Evolutionary conservation across 2,888 invertebrate genomes (phyloP), one percentile per base, ranked within the genome.

Genomic region (Drosophila colorata): DNA sequence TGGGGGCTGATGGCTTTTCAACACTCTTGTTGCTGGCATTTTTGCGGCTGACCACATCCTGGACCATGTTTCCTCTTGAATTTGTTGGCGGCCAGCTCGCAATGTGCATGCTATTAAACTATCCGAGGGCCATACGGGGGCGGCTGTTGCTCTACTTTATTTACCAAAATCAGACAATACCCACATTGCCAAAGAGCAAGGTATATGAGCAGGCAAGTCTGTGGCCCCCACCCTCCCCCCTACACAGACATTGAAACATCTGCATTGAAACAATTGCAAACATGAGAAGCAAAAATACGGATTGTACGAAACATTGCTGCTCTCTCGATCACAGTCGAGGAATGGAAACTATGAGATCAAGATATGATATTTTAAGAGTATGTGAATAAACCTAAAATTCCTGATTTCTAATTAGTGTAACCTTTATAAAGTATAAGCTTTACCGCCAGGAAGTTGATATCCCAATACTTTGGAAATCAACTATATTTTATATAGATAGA

Each of bases 21-120:
- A 76, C 76, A 78, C 79, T 60, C 75, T 55, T 70, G 60, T 60
- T 70, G 43, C 40, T 52, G 43, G 7, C 33, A 59, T 55, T 70
- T 71, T 69, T 76, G 76, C 49, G 78, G 81, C 60, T 47, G 40
- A 37, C 75, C 76, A 63, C 73, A 81, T 84, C 70, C 75, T 46
- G 61, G 59, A 11, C 49, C 49, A 46, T 40, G 46, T 51, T 55
- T 55, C 48, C 74, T 13, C 33, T 33, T 33, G 33, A 33, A 13
- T 33, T 33, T 33, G 33, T 33, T 28, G 25, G 43, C 23, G 6
- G 37, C 33, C 60, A n/a, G 28, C 18, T 20, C 25, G 28, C 52
- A 49, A 53, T 52, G 33, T 58, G 52, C 52, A 65, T 67, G 37
- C 52, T 52, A 60, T 69, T 64, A 53, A 41, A 25, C 31, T n/a